Conservation (phyloP, 53 echinoderm and acorn worm species). For the Henricia sp. region DNA sequence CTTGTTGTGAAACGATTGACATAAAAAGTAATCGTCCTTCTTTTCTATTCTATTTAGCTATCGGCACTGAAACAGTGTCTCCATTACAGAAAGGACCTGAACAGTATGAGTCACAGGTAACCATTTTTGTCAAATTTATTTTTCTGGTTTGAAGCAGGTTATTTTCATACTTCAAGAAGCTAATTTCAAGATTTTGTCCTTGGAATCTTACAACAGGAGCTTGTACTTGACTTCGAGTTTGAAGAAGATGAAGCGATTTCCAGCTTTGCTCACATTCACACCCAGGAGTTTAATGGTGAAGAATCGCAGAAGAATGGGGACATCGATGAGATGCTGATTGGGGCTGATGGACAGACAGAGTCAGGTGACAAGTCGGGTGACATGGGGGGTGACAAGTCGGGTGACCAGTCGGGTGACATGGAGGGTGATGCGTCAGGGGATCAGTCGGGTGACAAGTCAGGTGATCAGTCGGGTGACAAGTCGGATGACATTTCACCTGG, state of each 20-base stretch:
- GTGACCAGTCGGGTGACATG: conserved; percentile 5
- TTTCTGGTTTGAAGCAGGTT: background rate
- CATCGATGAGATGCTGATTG: background rate
- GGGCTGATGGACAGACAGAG: conserved; percentile 8
- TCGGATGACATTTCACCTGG: background rate
- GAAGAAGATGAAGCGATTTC: conserved; percentile 6
- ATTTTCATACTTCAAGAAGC: background rate
- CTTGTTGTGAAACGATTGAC: too few species aligned
- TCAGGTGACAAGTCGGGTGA: conserved; percentile 9
- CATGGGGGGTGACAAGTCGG: background rate
- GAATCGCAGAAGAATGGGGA: background rate
- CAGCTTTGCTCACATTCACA: conserved; percentile 30
- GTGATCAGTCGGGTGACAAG: background rate
- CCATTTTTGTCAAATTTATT: background rate
- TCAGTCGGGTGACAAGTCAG: background rate
- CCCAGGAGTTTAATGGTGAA: background rate
- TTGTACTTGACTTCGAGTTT: conserved; percentile 36
- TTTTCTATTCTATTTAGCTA: background rate
- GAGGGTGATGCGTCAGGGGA: background rate
- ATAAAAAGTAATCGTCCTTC: too few species aligned
- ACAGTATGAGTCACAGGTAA: conserved; percentile 53
- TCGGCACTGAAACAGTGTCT: background rate
- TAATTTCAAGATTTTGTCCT: background rate
- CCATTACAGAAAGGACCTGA: conserved; percentile 17
- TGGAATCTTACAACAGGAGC: conserved; percentile 2